Evolutionary conservation across 2,113 vertebrate species (phyloP).

Genomic region (Pelmatolapia mariae): DNA sequence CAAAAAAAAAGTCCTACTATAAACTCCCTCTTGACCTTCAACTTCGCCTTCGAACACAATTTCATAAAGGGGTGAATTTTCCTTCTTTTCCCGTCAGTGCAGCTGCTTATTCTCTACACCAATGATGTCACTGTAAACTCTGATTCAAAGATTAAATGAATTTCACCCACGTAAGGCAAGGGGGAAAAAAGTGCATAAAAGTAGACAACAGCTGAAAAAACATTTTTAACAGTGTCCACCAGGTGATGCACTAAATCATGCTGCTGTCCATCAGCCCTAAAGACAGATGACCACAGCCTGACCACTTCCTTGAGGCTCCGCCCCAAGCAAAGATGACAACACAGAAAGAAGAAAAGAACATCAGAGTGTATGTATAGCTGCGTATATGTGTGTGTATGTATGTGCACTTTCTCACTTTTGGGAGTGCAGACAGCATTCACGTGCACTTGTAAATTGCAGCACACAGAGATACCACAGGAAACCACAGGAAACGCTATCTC

Average conservation of each 20-base stretch:
- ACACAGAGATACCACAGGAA: conserved; percentile 60
- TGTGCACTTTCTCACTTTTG: not conserved
- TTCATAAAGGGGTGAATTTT: not conserved
- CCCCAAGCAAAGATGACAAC: not conserved
- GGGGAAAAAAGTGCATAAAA: not conserved
- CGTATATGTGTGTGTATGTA: not conserved
- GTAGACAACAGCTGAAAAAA: not conserved
- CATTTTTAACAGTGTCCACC: conserved; percentile 53
- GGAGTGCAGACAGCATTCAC: conserved; percentile 28
- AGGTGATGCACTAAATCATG: conserved; percentile 70
- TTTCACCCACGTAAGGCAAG: not conserved
- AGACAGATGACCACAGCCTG: conserved; percentile 15
- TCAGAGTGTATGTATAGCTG: not conserved
- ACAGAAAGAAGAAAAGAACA: not conserved
- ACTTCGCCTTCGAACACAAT: not conserved
- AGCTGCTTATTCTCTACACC: not conserved
- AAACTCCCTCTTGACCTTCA: not conserved
- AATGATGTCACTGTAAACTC: not conserved
- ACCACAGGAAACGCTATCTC: conserved; percentile 70
- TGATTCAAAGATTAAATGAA: not conserved
- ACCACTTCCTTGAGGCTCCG: not conserved
- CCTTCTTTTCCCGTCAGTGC: not conserved
- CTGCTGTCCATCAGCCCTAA: conserved; percentile 17
- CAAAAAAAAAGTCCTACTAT: not conserved
- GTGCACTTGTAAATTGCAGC: conserved; percentile 41